phyloP scores from a whole-genome alignment of 1,140 invertebrate species.

The Branchinecta lynchi region DNA sequence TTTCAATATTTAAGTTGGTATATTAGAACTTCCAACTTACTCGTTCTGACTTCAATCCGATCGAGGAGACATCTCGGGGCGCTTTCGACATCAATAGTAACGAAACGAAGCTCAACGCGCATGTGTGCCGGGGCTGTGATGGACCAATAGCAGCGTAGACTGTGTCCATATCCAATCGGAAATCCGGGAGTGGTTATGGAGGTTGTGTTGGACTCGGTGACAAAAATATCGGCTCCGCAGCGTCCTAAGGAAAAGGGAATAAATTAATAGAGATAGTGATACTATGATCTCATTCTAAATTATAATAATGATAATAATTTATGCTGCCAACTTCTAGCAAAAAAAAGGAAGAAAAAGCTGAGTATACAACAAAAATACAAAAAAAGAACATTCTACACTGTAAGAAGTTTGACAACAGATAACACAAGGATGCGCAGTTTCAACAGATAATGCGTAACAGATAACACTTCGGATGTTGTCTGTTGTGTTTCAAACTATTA shows the following conservation, averaged over 20 bases:
- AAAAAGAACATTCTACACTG: no score
- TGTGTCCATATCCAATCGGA: slow-evolving; percentile 49
- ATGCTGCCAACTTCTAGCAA: no score
- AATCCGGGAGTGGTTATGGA: slow-evolving; percentile 56
- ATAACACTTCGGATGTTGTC: no score
- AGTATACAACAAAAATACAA: no score
- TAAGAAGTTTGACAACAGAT: no score
- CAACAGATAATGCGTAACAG: no score
- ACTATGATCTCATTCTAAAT: not conserved
- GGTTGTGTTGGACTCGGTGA: slow-evolving; percentile 21
- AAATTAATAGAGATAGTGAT: not conserved
- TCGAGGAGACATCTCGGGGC: slow-evolving; percentile 39
- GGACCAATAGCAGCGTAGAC: slow-evolving; percentile 57
- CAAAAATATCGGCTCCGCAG: slow-evolving; percentile 20
- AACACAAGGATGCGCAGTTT: no score
- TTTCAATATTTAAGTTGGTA: no score
- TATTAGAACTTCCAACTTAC: slow-evolving; percentile 20
- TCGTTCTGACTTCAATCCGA: slow-evolving; percentile 38
- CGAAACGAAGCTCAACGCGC: slow-evolving; percentile 31
- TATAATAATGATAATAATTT: no score
- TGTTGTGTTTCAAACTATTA: no score
- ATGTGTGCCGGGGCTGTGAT: slow-evolving; percentile 30
- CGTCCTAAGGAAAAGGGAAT: not conserved
- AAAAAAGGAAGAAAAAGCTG: no score
- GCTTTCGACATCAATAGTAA: slow-evolving; percentile 41